A percentile compares a stretch with the other conserved stretches of the same genome.
phyloP scores from a whole-genome alignment of 2,113 vertebrate genomes.

The Parus major region DNA sequence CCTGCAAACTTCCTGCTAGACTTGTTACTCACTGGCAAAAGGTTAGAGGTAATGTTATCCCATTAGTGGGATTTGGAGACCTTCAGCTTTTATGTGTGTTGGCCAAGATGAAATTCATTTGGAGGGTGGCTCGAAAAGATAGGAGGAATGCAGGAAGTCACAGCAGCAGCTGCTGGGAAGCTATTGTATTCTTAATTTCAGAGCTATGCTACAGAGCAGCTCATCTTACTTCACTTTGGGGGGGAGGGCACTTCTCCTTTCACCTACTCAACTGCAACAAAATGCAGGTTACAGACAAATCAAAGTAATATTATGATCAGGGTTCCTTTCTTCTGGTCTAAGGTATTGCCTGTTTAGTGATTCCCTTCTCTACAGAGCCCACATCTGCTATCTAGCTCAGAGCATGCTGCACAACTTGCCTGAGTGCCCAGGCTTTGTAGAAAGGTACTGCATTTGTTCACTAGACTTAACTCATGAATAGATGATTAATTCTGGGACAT shows the following conservation, averaged over 20 bases:
- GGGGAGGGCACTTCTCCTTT: background rate
- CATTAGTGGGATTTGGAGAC: slow-evolving; percentile 32
- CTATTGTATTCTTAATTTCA: background rate
- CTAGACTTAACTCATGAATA: background rate
- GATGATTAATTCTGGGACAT: background rate
- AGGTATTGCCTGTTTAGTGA: background rate
- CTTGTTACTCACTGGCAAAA: slow-evolving; percentile 27
- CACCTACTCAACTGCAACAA: background rate
- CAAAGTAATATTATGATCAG: background rate
- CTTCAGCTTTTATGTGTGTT: slow-evolving; percentile 13
- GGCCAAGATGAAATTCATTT: slow-evolving; percentile 40
- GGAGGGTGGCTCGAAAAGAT: slow-evolving; percentile 4
- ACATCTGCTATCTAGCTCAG: background rate
- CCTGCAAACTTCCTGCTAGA: slow-evolving; percentile 45
- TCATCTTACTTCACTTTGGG: background rate
- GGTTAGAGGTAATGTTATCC: slow-evolving; percentile 15
- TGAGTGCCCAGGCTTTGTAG: background rate
- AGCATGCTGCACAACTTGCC: background rate
- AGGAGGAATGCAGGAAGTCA: slow-evolving; percentile 45
- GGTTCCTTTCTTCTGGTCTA: background rate
- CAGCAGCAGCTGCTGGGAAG: slow-evolving; percentile 18
- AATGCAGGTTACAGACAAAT: background rate
- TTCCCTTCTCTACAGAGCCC: background rate
- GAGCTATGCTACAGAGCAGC: background rate
- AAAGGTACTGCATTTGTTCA: background rate